Percentiles rank a stretch among this genome's conserved stretches.
These are phyloP conservation scores for Ephestia elutella DNA, from an alignment of 1,140 invertebrate genomes.

Conservation along the genomic window DNA sequence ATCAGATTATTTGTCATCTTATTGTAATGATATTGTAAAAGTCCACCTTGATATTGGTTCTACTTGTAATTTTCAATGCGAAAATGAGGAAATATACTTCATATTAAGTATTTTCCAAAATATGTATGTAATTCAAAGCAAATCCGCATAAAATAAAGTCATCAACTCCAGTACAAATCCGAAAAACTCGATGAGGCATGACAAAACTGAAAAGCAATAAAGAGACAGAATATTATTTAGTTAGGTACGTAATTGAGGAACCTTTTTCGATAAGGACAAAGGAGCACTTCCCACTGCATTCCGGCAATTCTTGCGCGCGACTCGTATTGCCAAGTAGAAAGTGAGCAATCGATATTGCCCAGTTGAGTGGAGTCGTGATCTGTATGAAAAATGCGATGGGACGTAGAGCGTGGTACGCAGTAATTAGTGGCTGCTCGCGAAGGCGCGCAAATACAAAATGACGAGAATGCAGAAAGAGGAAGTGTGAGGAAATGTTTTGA, in stretches of 20 bases:
- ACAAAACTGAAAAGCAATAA: background rate
- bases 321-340: conserved; percentile 28
- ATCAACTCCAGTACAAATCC: no score
- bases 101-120: no score
- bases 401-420: conserved; percentile 38
- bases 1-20: no score
- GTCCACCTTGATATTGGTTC: no score
- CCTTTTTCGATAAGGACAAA: conserved; percentile 22
- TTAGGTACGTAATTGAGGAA: conserved; percentile 12
- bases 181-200: no score
- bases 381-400: conserved; percentile 57
- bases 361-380: conserved; percentile 53
- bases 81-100: no score
- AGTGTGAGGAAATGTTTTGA: no score
- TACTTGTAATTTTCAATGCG: no score
- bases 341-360: conserved; percentile 48
- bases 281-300: conserved; percentile 31
- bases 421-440: conserved; percentile 50
- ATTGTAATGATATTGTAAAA: no score
- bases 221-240: conserved; percentile 9
- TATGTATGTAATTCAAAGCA: no score
- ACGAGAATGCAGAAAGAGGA: background rate
- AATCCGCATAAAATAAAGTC: no score
- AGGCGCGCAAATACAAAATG: background rate
- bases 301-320: conserved; percentile 33